Conservation (phyloP, 2,888 invertebrate genomes). For the Pegoplata infirma region DNA sequence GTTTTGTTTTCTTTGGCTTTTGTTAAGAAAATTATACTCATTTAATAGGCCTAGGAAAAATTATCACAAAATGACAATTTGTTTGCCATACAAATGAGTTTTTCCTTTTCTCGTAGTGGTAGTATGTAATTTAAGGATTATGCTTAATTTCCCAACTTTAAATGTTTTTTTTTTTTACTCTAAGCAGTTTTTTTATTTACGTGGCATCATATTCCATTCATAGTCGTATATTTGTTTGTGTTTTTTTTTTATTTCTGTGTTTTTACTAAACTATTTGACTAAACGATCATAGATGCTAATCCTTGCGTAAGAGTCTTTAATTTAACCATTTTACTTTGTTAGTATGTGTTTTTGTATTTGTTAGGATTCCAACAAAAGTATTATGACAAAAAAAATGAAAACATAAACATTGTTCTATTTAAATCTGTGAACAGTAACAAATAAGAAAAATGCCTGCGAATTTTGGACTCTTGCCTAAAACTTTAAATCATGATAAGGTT, state of each 20-base stretch:
- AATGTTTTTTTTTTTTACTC: slow-evolving; percentile 8
- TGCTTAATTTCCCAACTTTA: slow-evolving; percentile 24
- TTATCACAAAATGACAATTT: slow-evolving; percentile 52
- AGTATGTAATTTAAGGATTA: slow-evolving; percentile 46
- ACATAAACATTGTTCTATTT: too few species aligned
- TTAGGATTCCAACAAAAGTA: background rate
- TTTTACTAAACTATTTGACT: slow-evolving; percentile 33
- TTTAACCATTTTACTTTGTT: background rate
- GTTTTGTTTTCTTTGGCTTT: slow-evolving; percentile 1
- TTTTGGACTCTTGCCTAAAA: too few species aligned
- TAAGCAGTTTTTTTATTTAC: background rate
- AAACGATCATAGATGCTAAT: slow-evolving; percentile 48
- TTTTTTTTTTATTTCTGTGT: background rate
- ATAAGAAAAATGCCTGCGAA: too few species aligned
- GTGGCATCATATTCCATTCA: background rate
- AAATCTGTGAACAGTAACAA: too few species aligned
- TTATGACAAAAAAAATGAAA: too few species aligned
- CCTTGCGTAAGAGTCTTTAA: slow-evolving; percentile 42
- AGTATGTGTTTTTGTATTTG: background rate
- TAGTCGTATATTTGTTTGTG: background rate
- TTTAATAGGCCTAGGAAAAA: slow-evolving; percentile 43
- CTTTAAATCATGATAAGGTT: too few species aligned
- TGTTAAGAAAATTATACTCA: slow-evolving; percentile 18
- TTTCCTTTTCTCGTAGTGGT: background rate
- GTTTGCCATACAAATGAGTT: slow-evolving; percentile 55